These are phyloP conservation scores for Himalopsyche japonica DNA, from an alignment of 2,888 invertebrate species.

Conservation along the genomic window DNA sequence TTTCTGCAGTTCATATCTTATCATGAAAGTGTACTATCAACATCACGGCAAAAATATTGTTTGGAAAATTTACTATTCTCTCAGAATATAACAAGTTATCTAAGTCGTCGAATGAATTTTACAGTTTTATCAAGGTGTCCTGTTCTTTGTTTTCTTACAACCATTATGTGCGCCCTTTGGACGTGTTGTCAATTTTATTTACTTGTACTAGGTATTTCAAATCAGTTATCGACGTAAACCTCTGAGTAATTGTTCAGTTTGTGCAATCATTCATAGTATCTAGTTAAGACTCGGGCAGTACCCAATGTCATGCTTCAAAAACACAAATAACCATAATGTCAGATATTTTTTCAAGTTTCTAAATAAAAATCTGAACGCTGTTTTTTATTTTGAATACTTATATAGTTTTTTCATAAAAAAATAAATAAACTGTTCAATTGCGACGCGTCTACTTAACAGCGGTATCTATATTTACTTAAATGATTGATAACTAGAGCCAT, in stretches of 20 bases:
- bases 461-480: too few species aligned
- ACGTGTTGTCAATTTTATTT: neutral
- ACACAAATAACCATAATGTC: neutral
- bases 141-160: neutral
- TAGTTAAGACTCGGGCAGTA: neutral
- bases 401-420: neutral
- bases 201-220: neutral
- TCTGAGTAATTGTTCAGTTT: neutral
- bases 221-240: too few species aligned
- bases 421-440: too few species aligned
- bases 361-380: neutral
- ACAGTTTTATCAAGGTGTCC: neutral
- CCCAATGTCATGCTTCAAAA: neutral
- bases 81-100: neutral
- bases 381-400: neutral
- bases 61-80: too few species aligned
- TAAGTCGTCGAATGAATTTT: neutral
- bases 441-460: too few species aligned
- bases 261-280: neutral
- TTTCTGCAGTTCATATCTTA: neutral
- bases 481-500: too few species aligned
- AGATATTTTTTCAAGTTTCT: neutral
- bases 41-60: too few species aligned
- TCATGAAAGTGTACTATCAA: neutral
- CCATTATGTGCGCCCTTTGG: neutral